These are phyloP conservation scores for Thymelicus sylvestris DNA, from an alignment of 2,888 invertebrate species.

Conservation along the genomic window DNA sequence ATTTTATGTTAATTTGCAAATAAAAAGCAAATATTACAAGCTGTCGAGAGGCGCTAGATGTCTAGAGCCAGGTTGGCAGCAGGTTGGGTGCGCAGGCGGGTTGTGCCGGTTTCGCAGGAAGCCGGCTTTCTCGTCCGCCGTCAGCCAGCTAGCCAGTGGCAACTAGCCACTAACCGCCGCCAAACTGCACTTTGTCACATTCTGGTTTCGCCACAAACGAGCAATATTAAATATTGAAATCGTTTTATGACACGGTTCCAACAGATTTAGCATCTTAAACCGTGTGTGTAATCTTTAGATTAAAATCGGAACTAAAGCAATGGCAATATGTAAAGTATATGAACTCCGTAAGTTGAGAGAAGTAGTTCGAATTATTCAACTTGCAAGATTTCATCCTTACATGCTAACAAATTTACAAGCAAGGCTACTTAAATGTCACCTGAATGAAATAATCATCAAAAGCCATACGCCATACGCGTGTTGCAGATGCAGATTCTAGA, in stretches of 20 bases:
- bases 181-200: slow-evolving; percentile 28
- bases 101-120: slow-evolving; percentile 36
- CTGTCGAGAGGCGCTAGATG: not conserved
- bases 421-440: too few species aligned
- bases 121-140: slow-evolving; percentile 30
- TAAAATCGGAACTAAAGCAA: not conserved
- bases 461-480: too few species aligned
- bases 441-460: too few species aligned
- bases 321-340: too few species aligned
- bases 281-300: not conserved
- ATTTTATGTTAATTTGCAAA: slow-evolving; percentile 28
- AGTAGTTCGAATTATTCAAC: too few species aligned
- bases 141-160: too few species aligned
- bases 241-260: not conserved
- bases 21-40: slow-evolving; percentile 32
- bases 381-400: too few species aligned
- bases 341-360: too few species aligned
- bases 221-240: slow-evolving; percentile 5
- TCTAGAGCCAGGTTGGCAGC: not conserved
- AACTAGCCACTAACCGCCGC: not conserved
- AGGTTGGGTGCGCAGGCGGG: slow-evolving; percentile 23
- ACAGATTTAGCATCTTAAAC: not conserved
- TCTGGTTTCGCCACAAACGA: slow-evolving; percentile 8
- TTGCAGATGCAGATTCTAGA: too few species aligned
- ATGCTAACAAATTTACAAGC: too few species aligned